Evolutionary conservation across 37 sponge, comb jelly and placozoan genomes (phyloP), one percentile per base, ranked within the genome.

Genomic region (Dysidea cf. avara): DNA sequence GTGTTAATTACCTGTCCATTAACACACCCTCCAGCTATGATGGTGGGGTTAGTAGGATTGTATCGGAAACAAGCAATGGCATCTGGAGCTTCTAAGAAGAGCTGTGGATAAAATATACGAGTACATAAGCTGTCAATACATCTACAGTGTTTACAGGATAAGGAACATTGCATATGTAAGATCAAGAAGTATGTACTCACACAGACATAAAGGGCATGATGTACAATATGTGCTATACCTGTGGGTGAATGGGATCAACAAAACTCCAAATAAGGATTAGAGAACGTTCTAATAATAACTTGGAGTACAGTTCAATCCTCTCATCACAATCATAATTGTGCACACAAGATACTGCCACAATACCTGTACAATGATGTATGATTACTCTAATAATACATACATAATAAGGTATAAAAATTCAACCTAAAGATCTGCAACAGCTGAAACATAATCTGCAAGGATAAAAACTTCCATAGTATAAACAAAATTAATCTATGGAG

Each of bases 191-290:
- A 50, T 50, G n/a, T n/a, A n/a, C n/a, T n/a, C n/a, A n/a, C n/a
- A n/a, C n/a, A n/a, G n/a, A n/a, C n/a, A n/a, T n/a, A n/a, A 5
- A 5, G 56, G 56, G 6, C 25, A 25, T 54, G 25, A 26, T 22
- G 56, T 30, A 26, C 34, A 25, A 64, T n/a, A 7, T 36, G 31
- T 9, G 34, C 21, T 25, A 22, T 55, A 87, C 89, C 84, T 69
- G 84, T 7, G 96, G 96, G 46, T 94, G 95, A 21, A 97, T 97
- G 46, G 99, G 99, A 68, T 97, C 99, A 50, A 90, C 77, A 67
- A 97, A 97, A 36, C 95, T 92, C 99, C 99, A 97, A 33, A 97
- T 82, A 22, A 97, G 85, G 53, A 97, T 76, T 29, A 94, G 84
- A 20, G 89, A 88, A 3, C 56, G 80, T 7, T 77, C 62, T 57